Percentiles rank a stretch among this genome's conserved stretches.
These are phyloP conservation scores for Catharus minimus DNA, from an alignment of 2,113 vertebrate species.

Conservation along the genomic window DNA sequence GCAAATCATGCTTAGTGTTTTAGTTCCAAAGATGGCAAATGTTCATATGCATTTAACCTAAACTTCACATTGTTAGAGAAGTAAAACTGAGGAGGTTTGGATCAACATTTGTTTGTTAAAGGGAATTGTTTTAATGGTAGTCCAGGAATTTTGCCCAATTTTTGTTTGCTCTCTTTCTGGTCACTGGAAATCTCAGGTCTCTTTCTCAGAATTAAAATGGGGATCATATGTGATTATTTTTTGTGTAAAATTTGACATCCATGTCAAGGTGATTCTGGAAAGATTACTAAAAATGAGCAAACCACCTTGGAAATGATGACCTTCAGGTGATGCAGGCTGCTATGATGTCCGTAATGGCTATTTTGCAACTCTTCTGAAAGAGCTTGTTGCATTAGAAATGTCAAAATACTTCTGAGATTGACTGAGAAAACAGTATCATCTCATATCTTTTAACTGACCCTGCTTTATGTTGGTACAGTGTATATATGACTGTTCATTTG, in stretches of 20 bases:
- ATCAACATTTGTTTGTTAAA: neutral
- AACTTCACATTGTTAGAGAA: neutral
- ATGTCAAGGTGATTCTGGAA: neutral
- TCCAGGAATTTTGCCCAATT: neutral
- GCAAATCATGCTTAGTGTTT: neutral
- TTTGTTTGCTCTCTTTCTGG: neutral
- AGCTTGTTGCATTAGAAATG: neutral
- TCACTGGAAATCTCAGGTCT: neutral
- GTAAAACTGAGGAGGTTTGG: neutral
- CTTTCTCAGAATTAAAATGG: neutral
- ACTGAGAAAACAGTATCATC: neutral
- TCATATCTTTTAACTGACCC: neutral
- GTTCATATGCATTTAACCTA: neutral
- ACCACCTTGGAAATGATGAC: neutral
- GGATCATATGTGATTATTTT: neutral
- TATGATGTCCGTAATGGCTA: neutral
- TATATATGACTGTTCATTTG: neutral
- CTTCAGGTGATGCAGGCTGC: neutral
- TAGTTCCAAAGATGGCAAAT: neutral
- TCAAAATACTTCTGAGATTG: neutral
- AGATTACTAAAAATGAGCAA: neutral
- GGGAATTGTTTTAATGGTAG: neutral
- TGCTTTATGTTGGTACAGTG: neutral
- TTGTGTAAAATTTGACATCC: neutral
- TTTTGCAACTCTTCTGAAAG: neutral